Conservation (phyloP, 2,888 invertebrate species). For the Agriopis marginaria region DNA sequence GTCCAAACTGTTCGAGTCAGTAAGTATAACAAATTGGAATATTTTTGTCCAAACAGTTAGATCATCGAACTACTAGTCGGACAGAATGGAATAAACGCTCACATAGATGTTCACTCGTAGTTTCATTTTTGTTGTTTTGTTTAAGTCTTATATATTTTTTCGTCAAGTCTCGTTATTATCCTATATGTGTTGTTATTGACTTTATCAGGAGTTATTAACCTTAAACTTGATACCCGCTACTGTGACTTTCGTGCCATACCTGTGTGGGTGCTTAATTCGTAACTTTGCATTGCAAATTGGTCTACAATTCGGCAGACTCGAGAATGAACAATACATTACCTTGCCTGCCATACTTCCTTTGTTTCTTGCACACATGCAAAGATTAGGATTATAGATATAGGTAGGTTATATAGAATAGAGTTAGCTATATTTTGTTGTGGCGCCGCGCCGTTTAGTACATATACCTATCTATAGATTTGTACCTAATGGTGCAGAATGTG, state of each 20-base stretch:
- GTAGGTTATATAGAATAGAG: neutral
- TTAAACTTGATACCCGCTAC: slow-evolving; percentile 34
- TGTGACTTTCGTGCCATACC: slow-evolving; percentile 43
- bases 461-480: slow-evolving; percentile 34
- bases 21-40: too few relatives aligned
- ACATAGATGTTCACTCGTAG: neutral
- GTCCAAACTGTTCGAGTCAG: too few relatives aligned
- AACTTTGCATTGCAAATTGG: slow-evolving; percentile 71
- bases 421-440: slow-evolving; percentile 51
- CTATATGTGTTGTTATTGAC: slow-evolving; percentile 21
- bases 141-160: neutral
- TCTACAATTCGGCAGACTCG: slow-evolving; percentile 67
- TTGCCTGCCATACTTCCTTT: slow-evolving; percentile 68
- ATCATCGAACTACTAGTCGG: too few relatives aligned
- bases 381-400: slow-evolving; percentile 1
- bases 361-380: slow-evolving; percentile 68
- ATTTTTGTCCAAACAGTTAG: too few relatives aligned
- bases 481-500: slow-evolving; percentile 44
- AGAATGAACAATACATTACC: slow-evolving; percentile 76
- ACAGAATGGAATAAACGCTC: too few relatives aligned
- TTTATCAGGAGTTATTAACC: slow-evolving; percentile 25
- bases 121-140: neutral
- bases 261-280: slow-evolving; percentile 61
- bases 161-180: neutral
- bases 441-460: slow-evolving; percentile 52